Evolutionary conservation across 2,113 vertebrate species (phyloP).

Genomic region (Stomatorhinus ivindoensis): DNA sequence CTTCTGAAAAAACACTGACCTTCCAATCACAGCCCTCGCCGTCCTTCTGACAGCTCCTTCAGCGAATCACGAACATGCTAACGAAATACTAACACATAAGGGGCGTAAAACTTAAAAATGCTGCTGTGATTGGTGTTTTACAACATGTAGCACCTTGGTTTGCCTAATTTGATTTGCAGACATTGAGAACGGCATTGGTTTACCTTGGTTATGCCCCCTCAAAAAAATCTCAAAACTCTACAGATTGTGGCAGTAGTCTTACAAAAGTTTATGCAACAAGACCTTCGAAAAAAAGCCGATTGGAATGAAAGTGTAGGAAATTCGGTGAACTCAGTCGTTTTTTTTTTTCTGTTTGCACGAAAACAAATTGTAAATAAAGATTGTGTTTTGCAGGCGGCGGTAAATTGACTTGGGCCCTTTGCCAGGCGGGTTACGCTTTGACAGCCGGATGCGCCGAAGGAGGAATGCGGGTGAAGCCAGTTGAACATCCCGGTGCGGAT

Average conservation of each 20-base stretch:
- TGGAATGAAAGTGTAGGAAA: neutral
- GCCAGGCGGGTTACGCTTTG: constrained; percentile 45
- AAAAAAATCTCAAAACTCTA: neutral
- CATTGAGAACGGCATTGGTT: neutral
- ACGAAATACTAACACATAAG: neutral
- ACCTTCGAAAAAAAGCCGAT: neutral
- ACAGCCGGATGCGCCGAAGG: constrained; percentile 31
- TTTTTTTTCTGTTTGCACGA: constrained; percentile 46
- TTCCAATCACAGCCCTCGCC: neutral
- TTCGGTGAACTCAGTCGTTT: constrained; percentile 26
- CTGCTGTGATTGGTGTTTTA: neutral
- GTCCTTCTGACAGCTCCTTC: neutral
- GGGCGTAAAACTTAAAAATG: neutral
- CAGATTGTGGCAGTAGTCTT: neutral
- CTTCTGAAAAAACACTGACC: constrained; percentile 36
- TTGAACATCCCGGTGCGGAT: neutral
- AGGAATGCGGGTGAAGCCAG: neutral
- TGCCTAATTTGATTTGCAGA: neutral
- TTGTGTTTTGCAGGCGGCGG: constrained; percentile 39
- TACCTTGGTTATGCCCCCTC: neutral
- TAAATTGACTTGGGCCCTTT: constrained; percentile 43
- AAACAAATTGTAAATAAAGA: constrained; percentile 30
- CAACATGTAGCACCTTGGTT: neutral
- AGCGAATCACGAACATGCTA: neutral
- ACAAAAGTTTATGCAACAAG: neutral